Evolutionary conservation across 1,140 invertebrate species (phyloP), one percentile per base, ranked within the genome.

Genomic region (Cataglyphis hispanica): DNA sequence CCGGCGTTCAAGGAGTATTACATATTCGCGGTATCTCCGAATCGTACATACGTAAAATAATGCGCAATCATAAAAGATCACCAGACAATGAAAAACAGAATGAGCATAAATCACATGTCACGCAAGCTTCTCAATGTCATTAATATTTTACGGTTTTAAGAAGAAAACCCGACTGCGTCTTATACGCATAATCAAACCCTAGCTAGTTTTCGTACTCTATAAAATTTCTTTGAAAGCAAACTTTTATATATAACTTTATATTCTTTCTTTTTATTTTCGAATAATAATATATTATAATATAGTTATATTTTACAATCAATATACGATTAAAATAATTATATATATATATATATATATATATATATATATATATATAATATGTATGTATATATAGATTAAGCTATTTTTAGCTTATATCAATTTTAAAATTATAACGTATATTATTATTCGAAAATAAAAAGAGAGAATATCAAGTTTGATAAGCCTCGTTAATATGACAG

Each of bases 41-140:
- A 64, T 75, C 43, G 83, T 63, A 13, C 61, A 64, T n/a, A 34
- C n/a, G 67, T 69, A 46, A 84, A 50, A 7, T 60, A 40, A 78
- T 53, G 7, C n/a, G 67, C 27, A 70, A 63, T 70, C 75, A 76
- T 86, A 86, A 58, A 83, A 89, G 85, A 31, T 66, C 37, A 13
- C 25, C 34, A 1, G 58, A 46, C 86, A 46, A 43, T 50, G 72
- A 87, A 66, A 80, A 80, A 67, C 76, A 43, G 46, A 72, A 84
- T 40, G 58, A 66, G 72, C 46, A 63, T 70, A 87, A 85, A 88
- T 87, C 60, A 76, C 1, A 25, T 19, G 58, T 53, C 58, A 67
- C 58, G 70, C 58, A 25, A 85, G 25, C 46, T 72, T 19, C 27
- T n/a, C 8, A 40, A 7, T 25, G 64, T 77, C 83, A 43, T 88